These are phyloP conservation scores for Zelleria hepariella DNA, from an alignment of 2,888 invertebrate genomes.

Conservation along the genomic window DNA sequence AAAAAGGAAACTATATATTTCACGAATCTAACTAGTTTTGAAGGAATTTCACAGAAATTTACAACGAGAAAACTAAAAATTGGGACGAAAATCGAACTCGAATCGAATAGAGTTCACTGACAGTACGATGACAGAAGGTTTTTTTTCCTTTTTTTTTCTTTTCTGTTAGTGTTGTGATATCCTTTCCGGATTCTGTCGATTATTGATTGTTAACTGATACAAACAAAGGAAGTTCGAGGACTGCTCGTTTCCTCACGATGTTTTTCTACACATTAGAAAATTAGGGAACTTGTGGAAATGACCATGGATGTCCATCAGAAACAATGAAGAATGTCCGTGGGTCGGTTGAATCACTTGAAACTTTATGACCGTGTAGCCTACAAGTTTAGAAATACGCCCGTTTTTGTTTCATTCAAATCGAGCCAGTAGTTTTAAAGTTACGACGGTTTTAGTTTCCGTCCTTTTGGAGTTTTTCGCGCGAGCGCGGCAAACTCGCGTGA, in stretches of 20 bases:
- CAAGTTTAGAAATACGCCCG: too few species aligned
- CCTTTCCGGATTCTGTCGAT: background rate
- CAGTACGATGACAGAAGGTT: slow-evolving; percentile 20
- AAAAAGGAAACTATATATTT: background rate
- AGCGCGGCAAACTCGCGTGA: too few species aligned
- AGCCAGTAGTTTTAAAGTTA: too few species aligned
- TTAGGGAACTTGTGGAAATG: background rate
- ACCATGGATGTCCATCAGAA: background rate
- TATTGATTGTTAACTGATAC: background rate
- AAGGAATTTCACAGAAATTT: slow-evolving; percentile 43
- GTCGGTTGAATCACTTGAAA: too few species aligned
- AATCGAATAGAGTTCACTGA: slow-evolving; percentile 19
- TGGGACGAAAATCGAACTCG: slow-evolving; percentile 27
- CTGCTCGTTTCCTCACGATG: background rate
- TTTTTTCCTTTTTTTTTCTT: slow-evolving; percentile 22
- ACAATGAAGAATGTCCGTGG: too few species aligned
- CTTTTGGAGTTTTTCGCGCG: too few species aligned
- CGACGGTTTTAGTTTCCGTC: too few species aligned
- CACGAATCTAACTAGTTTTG: slow-evolving; percentile 19
- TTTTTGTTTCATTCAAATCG: too few species aligned
- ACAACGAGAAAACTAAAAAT: slow-evolving; percentile 65
- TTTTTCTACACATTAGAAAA: background rate
- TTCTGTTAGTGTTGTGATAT: slow-evolving; percentile 7
- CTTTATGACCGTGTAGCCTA: too few species aligned
- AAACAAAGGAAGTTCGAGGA: background rate